A percentile compares a stretch with the other conserved stretches of the same genome.
Evolutionary conservation across 2,797 vertebrate species (phyloP).

Genomic region (Delichon dasypus): DNA sequence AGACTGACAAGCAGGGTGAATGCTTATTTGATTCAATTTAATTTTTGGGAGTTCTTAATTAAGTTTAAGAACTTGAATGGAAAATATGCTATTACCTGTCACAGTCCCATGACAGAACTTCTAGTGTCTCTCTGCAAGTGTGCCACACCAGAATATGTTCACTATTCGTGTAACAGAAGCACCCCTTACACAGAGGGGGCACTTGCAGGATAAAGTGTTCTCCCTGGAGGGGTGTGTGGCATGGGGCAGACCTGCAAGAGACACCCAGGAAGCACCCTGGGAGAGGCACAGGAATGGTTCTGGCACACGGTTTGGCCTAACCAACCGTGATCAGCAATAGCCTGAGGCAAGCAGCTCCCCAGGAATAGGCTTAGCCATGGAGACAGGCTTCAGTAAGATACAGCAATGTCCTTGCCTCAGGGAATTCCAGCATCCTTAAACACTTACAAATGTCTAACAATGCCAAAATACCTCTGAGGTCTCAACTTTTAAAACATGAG

Average conservation of each 20-base stretch:
- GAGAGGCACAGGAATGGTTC: background rate
- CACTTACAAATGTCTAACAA: background rate
- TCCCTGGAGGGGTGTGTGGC: background rate
- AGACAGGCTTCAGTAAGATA: background rate
- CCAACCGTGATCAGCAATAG: background rate
- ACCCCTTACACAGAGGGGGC: background rate
- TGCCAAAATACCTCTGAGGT: background rate
- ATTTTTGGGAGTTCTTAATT: background rate
- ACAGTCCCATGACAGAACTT: accelerated
- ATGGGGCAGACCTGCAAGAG: background rate
- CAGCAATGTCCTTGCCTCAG: background rate
- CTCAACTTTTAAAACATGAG: background rate
- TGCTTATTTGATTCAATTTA: background rate
- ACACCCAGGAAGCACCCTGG: background rate
- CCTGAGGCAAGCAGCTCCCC: background rate
- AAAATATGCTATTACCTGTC: background rate
- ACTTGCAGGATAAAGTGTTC: background rate
- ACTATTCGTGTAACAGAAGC: background rate
- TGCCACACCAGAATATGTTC: background rate
- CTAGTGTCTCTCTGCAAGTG: background rate
- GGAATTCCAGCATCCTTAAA: background rate
- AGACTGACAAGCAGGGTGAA: background rate
- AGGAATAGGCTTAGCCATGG: background rate
- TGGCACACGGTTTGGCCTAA: background rate
- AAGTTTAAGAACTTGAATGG: background rate